Percentiles rank a stretch among this genome's conserved stretches.
phyloP scores from a whole-genome alignment of 2,113 vertebrate species.

The Cygnus buccinator region DNA sequence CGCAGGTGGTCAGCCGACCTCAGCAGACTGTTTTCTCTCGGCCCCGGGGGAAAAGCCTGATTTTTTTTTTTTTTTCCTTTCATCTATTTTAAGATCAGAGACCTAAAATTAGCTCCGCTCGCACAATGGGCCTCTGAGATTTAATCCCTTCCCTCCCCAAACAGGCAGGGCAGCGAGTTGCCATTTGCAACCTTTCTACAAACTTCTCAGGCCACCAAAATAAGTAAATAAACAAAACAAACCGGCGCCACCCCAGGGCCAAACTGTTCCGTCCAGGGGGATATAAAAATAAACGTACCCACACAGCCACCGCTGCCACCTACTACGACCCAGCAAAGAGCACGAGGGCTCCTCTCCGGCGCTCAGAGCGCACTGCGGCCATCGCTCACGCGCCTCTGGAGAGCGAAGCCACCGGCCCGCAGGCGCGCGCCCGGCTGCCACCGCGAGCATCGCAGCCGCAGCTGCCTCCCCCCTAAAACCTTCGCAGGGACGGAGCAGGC shows the following conservation, averaged over 20 bases:
- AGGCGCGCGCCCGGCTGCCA: background rate
- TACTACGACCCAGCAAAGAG: background rate
- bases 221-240: conserved; percentile 4
- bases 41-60: background rate
- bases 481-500: rapidly evolving
- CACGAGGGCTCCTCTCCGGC: background rate
- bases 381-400: background rate
- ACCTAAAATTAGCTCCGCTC: conserved; percentile 25
- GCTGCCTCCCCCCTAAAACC: background rate
- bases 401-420: background rate
- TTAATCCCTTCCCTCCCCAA: background rate
- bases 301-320: background rate
- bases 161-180: background rate
- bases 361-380: background rate
- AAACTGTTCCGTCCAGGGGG: background rate
- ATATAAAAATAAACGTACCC: background rate
- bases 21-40: background rate
- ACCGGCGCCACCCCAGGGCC: background rate
- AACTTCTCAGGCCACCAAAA: background rate
- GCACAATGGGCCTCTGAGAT: conserved; percentile 27
- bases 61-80: background rate
- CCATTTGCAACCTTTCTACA: background rate
- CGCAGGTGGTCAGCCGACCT: background rate
- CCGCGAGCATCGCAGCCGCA: background rate
- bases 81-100: conserved; percentile 50